A percentile compares a stretch with the other conserved stretches of the same genome.
phyloP scores from a whole-genome alignment of 2,113 vertebrate genomes.

The Tetrax tetrax region DNA sequence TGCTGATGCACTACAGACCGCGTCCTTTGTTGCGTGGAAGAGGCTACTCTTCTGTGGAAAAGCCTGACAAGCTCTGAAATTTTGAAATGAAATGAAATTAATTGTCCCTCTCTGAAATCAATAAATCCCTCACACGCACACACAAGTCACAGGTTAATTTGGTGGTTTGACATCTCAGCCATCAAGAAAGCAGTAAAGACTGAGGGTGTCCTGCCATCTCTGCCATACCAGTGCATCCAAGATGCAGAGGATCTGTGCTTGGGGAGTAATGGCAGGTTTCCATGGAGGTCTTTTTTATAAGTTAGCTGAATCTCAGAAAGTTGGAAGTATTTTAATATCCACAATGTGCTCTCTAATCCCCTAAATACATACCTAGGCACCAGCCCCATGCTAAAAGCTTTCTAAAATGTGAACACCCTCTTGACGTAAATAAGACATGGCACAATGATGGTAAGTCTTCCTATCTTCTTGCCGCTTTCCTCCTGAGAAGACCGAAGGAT shows the following conservation, averaged over 20 bases:
- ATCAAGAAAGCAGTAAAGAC: background rate
- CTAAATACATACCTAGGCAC: background rate
- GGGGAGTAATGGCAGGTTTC: background rate
- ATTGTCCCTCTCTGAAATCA: background rate
- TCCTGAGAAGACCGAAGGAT: background rate
- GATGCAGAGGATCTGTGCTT: background rate
- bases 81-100: background rate
- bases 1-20: background rate
- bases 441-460: background rate
- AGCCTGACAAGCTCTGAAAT: background rate
- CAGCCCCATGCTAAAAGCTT: conserved; percentile 33
- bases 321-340: background rate
- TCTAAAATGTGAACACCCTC: background rate
- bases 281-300: background rate
- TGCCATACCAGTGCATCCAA: background rate
- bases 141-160: background rate
- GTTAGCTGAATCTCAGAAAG: background rate
- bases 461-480: background rate
- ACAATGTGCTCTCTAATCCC: background rate
- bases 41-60: background rate
- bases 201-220: background rate
- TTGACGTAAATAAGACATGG: conserved; percentile 17
- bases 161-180: background rate
- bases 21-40: background rate
- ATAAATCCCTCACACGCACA: background rate